Conservation (phyloP, 2,113 vertebrate genomes). For the Gulo gulo region DNA sequence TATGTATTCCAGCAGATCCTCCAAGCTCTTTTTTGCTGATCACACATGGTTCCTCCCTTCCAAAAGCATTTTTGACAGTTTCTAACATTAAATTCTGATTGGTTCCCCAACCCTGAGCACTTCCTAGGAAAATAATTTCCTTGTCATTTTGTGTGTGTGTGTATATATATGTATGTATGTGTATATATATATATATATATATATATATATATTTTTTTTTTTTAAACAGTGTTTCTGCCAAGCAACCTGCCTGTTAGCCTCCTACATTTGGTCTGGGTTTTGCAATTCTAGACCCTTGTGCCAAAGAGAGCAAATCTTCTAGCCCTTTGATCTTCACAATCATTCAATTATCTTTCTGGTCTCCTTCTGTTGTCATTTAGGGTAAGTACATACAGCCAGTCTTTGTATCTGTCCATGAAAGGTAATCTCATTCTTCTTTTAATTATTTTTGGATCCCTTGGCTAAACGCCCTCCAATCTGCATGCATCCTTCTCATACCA, state of each 20-base stretch:
- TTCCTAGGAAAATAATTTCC: slow-evolving; percentile 16
- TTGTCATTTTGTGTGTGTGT: neutral
- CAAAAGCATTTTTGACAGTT: slow-evolving; percentile 15
- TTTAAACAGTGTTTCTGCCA: neutral
- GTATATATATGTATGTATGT: too few relatives aligned
- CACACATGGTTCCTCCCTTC: neutral
- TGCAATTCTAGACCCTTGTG: slow-evolving; percentile 43
- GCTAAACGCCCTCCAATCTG: neutral
- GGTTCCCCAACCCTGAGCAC: neutral
- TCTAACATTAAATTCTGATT: neutral
- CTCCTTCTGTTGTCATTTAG: slow-evolving; percentile 54
- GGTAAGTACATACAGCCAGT: neutral
- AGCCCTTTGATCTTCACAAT: slow-evolving; percentile 42
- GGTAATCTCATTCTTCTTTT: slow-evolving; percentile 11
- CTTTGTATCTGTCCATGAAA: slow-evolving; percentile 38
- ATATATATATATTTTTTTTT: too few relatives aligned
- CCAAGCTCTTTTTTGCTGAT: neutral
- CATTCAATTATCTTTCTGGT: slow-evolving; percentile 47
- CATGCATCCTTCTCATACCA: neutral
- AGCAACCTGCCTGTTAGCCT: neutral
- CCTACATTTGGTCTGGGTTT: slow-evolving; percentile 6
- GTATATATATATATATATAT: too few relatives aligned
- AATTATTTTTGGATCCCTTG: neutral
- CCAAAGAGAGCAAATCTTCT: slow-evolving; percentile 35
- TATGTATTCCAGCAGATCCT: neutral